Conservation (phyloP, 2,113 vertebrate genomes). For the Microcebus jonahi region DNA sequence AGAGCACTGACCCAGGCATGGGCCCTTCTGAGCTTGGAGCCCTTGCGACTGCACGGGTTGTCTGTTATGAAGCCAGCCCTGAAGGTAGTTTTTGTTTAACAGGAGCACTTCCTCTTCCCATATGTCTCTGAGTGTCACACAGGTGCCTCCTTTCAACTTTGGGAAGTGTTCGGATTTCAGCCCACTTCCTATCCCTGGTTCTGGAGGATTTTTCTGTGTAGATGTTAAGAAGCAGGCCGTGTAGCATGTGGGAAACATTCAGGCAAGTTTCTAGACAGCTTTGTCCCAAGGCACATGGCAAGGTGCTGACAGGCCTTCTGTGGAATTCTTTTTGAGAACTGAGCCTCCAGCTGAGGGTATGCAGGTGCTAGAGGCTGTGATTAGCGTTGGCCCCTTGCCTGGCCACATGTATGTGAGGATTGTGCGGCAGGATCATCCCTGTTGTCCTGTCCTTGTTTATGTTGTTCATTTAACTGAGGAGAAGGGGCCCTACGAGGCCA, state of each 20-base stretch:
- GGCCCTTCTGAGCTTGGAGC: background rate
- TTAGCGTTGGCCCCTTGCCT: constrained; percentile 75
- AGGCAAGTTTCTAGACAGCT: constrained; percentile 64
- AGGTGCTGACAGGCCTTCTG: constrained; percentile 74
- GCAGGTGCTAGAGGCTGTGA: constrained; percentile 76
- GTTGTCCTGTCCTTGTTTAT: constrained; percentile 51
- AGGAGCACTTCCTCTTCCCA: background rate
- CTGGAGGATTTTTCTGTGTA: constrained; percentile 53
- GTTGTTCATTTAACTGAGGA: background rate
- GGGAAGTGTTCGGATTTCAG: background rate
- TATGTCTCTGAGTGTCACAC: background rate
- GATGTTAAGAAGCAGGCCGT: constrained; percentile 17
- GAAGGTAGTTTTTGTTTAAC: constrained; percentile 19
- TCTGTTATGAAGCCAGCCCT: background rate
- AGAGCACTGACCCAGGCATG: background rate
- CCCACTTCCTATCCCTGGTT: constrained; percentile 10
- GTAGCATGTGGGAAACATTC: constrained; percentile 73
- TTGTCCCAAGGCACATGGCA: constrained; percentile 52
- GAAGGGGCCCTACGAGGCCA: background rate
- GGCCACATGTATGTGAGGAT: constrained; percentile 52
- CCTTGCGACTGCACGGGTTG: background rate
- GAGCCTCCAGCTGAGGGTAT: constrained; percentile 73
- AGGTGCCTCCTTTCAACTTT: constrained; percentile 27
- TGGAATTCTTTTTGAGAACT: constrained; percentile 63
- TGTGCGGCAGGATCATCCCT: constrained; percentile 6